A percentile compares a stretch with the other conserved stretches of the same genome.
phyloP scores from a whole-genome alignment of 2,888 invertebrate genomes.

The Alloplasta piceator region DNA sequence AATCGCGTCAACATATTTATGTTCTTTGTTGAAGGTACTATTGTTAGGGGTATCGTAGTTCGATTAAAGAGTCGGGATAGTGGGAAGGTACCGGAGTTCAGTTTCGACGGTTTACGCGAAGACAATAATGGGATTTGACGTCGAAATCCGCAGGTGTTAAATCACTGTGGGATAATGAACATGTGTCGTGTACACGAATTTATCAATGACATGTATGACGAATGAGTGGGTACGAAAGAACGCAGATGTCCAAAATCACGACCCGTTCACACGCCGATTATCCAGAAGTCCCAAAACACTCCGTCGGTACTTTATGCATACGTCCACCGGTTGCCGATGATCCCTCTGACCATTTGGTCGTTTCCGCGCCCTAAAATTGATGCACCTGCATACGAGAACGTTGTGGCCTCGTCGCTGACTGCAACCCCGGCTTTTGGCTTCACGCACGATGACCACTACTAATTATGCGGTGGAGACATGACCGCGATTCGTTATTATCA shows the following conservation, averaged over 20 bases:
- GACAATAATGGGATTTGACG: constrained; percentile 30
- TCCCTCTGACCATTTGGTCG: constrained; percentile 32
- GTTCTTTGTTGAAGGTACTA: too few relatives aligned
- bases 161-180: constrained; percentile 62
- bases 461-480: constrained; percentile 54
- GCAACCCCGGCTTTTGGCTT: constrained; percentile 25
- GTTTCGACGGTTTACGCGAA: constrained; percentile 34
- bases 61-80: constrained; percentile 29
- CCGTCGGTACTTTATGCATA: constrained; percentile 15
- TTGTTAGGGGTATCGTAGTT: background rate
- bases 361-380: background rate
- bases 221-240: constrained; percentile 8
- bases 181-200: constrained; percentile 23
- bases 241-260: constrained; percentile 74
- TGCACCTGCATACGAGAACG: constrained; percentile 50
- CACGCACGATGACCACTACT: constrained; percentile 59
- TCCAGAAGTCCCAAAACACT: constrained; percentile 31
- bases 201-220: background rate
- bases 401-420: constrained; percentile 23
- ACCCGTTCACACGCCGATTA: constrained; percentile 67
- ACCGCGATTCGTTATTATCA: constrained; percentile 29
- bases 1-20: too few relatives aligned
- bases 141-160: constrained; percentile 72
- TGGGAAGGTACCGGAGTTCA: constrained; percentile 6
- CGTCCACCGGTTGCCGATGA: constrained; percentile 17